Conservation (phyloP, 2,797 vertebrate species). For the Sus cebifrons region DNA sequence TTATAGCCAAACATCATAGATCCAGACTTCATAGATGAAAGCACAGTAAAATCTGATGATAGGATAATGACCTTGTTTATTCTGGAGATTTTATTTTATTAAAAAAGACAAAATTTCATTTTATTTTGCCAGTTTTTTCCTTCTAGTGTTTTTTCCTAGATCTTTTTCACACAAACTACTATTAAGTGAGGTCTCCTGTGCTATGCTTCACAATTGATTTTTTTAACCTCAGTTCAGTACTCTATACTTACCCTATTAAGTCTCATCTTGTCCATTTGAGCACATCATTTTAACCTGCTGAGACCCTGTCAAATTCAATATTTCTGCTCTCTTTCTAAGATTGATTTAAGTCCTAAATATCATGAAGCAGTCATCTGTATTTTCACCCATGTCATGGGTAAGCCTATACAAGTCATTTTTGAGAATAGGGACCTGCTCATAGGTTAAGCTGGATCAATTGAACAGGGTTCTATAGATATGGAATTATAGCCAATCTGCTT, state of each 20-base stretch:
- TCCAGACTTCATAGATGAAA: not conserved
- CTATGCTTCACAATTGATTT: slow-evolving; percentile 37
- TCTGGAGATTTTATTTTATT: not conserved
- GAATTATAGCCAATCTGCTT: not conserved
- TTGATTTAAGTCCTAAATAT: slow-evolving; percentile 69
- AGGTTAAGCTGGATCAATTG: slow-evolving; percentile 38
- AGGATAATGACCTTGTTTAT: not conserved
- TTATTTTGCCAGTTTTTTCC: not conserved
- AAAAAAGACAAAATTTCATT: not conserved
- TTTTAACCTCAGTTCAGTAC: slow-evolving; percentile 31
- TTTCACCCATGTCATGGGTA: slow-evolving; percentile 20
- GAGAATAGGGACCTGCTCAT: not conserved
- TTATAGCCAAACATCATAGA: no score
- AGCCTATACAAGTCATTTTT: slow-evolving; percentile 1
- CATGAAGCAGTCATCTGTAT: not conserved
- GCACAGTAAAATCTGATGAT: not conserved
- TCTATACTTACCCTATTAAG: slow-evolving; percentile 60
- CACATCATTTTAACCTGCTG: slow-evolving; percentile 69
- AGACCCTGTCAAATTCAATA: slow-evolving; percentile 57
- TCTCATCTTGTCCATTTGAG: slow-evolving; percentile 41
- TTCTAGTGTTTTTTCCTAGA: not conserved
- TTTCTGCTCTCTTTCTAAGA: slow-evolving; percentile 43
- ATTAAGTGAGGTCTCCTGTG: not conserved
- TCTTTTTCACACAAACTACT: not conserved
- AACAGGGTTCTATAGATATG: not conserved